Percentiles rank a stretch among this genome's conserved stretches.
These are phyloP conservation scores for Chymomyza fuscimana DNA, from an alignment of 2,888 invertebrate genomes.

Conservation along the genomic window DNA sequence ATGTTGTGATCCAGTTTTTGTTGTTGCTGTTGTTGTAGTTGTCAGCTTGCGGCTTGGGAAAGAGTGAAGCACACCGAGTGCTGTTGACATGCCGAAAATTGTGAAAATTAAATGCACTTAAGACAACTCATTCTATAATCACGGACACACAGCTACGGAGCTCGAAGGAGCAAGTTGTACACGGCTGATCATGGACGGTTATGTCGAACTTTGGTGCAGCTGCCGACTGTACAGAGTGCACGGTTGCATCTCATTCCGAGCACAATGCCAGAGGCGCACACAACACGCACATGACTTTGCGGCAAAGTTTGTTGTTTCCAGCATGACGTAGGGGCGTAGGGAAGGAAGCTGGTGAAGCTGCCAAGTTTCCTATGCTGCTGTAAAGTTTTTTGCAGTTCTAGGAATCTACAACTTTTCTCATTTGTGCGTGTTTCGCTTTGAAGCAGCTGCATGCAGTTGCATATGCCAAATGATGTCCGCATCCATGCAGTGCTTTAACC, in stretches of 20 bases:
- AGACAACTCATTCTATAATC: conserved; percentile 32
- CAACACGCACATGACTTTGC: conserved; percentile 59
- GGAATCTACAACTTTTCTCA: conserved; percentile 70
- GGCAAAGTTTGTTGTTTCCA: conserved; percentile 61
- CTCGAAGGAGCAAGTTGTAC: neutral
- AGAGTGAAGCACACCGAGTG: conserved; percentile 38
- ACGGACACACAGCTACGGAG: conserved; percentile 22
- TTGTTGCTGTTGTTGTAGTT: conserved; percentile 30
- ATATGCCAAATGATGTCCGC: conserved; percentile 57
- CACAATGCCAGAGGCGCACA: conserved; percentile 45
- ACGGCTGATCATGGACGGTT: neutral
- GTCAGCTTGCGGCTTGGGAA: conserved; percentile 28
- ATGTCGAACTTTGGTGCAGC: conserved; percentile 9
- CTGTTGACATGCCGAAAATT: conserved; percentile 43
- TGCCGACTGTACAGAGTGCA: conserved; percentile 5
- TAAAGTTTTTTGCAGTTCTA: conserved; percentile 56
- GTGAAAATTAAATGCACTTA: conserved; percentile 50
- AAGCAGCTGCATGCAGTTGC: conserved; percentile 33
- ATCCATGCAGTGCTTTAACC: conserved; percentile 27
- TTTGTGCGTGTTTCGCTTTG: conserved; percentile 65
- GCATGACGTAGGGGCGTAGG: neutral
- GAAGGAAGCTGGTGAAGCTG: neutral
- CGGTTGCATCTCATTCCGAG: conserved; percentile 16
- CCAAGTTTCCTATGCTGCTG: neutral
- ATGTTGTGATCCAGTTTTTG: conserved; percentile 32